Base-by-base conservation (phyloP, 1,140 invertebrate genomes). In the Watersipora subatra region DNA sequence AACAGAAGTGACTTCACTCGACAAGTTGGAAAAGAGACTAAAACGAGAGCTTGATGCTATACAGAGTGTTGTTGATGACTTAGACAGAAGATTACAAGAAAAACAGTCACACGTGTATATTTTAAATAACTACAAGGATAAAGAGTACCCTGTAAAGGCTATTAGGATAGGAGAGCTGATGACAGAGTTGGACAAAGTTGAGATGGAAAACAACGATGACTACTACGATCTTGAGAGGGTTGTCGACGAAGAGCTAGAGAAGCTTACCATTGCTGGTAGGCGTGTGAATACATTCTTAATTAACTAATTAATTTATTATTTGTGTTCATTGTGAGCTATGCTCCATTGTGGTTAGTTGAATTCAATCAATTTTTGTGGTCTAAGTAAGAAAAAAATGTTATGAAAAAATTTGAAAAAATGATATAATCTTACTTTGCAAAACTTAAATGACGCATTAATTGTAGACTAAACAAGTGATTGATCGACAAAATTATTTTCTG, bases 61-160 rank as follows among this genome's bases (percentile, higher is more conserved):
- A 22, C 7, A 59, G 22, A 28, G 17, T 17, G 58, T 12, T 12
- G 58, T 59, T 28, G 58, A 22, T 28, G 58, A 12, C 17, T 24
- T 59, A 24, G 58, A 59, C 58, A 22, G 7, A 12, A 24, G 22
- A 24, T 22, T 59, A 22, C 58, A 28, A 24, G 22, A 28, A 22
- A 7, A 22, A 12, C 58, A 25, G 22, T 12, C 7, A 7, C 22
- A 59, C 7, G 27, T 59, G 27, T 28, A 28, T 28, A 22, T 59
- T 24, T 22, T 59, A 22, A 24, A 59, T 17, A 59, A 59, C 22
- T 59, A 59, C 58, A 59, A 78, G 76, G 77, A 78, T 65, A 78
- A 78, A 67, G 77, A 77, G 67, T 78, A 78, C 64, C 76, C 77
- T 63, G 77, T 78, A 17, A 78, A 78, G 68, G 76, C 73, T 2